These are phyloP conservation scores for Alauda arvensis DNA, from an alignment of 2,797 vertebrate species.

Conservation along the genomic window DNA sequence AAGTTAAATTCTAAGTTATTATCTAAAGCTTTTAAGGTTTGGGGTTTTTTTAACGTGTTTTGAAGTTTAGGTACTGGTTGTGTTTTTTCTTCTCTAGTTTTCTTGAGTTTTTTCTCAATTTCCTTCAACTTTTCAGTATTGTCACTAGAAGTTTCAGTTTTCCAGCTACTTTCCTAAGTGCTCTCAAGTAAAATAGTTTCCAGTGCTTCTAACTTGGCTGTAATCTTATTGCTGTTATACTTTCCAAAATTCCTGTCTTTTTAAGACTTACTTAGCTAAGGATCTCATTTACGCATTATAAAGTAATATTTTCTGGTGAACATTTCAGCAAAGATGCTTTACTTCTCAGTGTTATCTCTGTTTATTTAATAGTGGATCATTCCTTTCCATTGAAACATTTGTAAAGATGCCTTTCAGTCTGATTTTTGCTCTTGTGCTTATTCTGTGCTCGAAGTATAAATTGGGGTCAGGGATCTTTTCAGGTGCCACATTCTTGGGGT, in stretches of 20 bases:
- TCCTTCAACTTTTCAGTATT: background rate
- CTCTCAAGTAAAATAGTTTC: background rate
- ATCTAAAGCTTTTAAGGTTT: background rate
- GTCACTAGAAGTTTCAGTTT: background rate
- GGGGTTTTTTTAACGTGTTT: background rate
- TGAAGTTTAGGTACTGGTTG: background rate
- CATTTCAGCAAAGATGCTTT: background rate
- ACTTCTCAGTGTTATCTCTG: background rate
- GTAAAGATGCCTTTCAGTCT: background rate
- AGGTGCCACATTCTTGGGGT: background rate
- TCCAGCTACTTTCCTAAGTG: background rate
- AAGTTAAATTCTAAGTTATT: background rate
- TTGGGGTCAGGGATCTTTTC: background rate
- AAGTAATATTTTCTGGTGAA: background rate
- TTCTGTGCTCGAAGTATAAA: background rate
- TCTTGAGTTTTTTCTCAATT: background rate
- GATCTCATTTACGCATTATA: background rate
- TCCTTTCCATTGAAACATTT: background rate
- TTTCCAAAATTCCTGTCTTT: rapidly evolving
- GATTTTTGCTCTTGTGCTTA: background rate
- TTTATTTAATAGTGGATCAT: background rate
- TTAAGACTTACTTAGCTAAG: background rate
- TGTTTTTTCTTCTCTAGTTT: background rate
- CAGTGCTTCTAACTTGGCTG: background rate
- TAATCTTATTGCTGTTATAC: background rate